phyloP scores from a whole-genome alignment of 2,113 vertebrate species.

The Pitta sordida region DNA sequence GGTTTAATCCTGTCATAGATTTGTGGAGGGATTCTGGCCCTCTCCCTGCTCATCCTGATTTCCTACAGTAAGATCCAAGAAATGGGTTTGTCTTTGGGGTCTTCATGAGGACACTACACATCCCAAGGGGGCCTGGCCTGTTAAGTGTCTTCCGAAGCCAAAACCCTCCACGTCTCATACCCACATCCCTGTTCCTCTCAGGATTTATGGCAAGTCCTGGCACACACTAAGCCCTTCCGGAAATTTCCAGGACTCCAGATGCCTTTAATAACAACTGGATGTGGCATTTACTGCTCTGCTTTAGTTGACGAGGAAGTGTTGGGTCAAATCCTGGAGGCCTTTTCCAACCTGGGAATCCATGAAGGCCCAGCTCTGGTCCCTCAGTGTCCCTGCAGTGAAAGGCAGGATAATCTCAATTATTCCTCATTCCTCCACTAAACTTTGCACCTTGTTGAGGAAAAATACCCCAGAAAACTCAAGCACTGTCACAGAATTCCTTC shows the following conservation, averaged over 20 bases:
- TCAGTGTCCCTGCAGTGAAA: not conserved
- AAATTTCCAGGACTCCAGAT: not conserved
- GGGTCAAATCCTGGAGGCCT: not conserved
- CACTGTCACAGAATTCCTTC: not conserved
- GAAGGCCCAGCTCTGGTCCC: not conserved
- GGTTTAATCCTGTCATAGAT: not conserved
- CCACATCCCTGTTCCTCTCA: accelerated
- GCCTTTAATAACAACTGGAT: accelerated
- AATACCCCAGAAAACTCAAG: accelerated
- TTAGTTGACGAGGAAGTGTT: not conserved
- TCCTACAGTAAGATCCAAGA: not conserved
- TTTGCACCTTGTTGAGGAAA: not conserved
- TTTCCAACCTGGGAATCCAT: not conserved
- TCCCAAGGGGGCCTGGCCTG: too few relatives aligned
- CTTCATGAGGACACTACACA: accelerated
- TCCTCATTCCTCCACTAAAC: accelerated
- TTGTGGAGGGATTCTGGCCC: not conserved
- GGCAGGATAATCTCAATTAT: accelerated
- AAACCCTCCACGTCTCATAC: not conserved
- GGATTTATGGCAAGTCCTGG: not conserved
- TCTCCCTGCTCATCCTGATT: not conserved
- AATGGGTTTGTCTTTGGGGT: not conserved
- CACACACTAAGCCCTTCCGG: not conserved
- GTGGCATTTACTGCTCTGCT: accelerated
- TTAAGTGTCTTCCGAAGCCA: not conserved